A percentile compares a stretch with the other conserved stretches of the same genome.
These are phyloP conservation scores for Drosophila sechellia DNA, from an alignment of 1,140 invertebrate genomes.

Conservation along the genomic window DNA sequence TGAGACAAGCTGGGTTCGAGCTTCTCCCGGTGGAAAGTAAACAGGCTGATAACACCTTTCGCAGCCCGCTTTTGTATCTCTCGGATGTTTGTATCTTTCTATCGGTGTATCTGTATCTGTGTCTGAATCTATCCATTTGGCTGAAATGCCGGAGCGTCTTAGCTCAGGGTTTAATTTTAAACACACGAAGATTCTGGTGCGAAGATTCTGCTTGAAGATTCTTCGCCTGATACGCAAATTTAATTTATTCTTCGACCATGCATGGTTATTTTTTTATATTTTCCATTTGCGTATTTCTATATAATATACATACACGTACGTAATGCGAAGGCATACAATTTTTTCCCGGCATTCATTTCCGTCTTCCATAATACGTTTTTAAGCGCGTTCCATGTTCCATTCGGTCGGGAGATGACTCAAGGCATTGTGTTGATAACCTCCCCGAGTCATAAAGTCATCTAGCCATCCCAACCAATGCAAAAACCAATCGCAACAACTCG, in stretches of 20 bases:
- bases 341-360: conserved; percentile 79
- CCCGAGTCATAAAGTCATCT: conserved; percentile 45
- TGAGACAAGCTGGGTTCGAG: conserved; percentile 41
- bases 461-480: conserved; percentile 53
- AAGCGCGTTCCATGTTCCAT: conserved; percentile 68
- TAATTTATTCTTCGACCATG: conserved; percentile 77
- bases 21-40: conserved; percentile 49
- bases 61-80: conserved; percentile 14
- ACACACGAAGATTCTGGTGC: conserved; percentile 56
- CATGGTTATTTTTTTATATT: conserved; percentile 17
- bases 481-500: conserved; percentile 43
- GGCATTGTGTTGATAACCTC: conserved; percentile 72
- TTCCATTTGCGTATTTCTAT: conserved; percentile 74
- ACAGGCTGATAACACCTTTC: conserved; percentile 63
- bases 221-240: conserved; percentile 61
- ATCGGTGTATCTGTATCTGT: conserved; percentile 27
- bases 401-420: conserved; percentile 68
- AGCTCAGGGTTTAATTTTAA: conserved; percentile 80
- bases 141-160: conserved; percentile 51
- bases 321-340: conserved; percentile 42
- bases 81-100: conserved; percentile 14
- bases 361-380: conserved; percentile 82
- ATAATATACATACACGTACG: conserved; percentile 38
- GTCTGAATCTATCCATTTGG: conserved; percentile 25
- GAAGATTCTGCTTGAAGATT: conserved; percentile 40